Evolutionary conservation across 2,797 vertebrate species (phyloP).

Genomic region (Sebastes kiyomatsui): DNA sequence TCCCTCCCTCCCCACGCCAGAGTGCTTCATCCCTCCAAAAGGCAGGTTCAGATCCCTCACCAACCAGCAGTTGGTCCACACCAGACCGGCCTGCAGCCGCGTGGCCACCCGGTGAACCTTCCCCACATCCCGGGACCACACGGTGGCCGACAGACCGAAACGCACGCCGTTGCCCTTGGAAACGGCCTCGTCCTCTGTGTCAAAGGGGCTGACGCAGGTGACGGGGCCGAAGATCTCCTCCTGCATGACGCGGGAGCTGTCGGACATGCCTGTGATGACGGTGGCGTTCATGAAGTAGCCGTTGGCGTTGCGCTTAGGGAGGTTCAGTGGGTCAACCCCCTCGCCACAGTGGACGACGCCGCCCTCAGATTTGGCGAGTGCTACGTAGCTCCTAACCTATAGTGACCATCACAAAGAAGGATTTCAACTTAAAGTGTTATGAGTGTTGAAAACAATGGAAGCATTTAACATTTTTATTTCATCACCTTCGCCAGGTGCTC

Average conservation of each 20-base stretch:
- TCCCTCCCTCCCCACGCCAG: conserved; percentile 94
- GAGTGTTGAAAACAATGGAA: not conserved
- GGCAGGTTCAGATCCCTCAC: conserved; percentile 95
- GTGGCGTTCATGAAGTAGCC: conserved; percentile 96
- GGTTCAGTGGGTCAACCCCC: conserved; percentile 85
- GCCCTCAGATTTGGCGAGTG: conserved; percentile 88
- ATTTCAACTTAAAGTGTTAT: not conserved
- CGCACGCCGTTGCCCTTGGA: conserved; percentile 88
- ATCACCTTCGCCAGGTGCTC: conserved; percentile 93
- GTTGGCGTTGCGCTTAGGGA: conserved; percentile 81
- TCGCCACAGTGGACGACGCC: conserved; percentile 91
- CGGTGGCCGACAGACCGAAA: conserved; percentile 89
- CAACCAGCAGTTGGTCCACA: conserved; percentile 99
- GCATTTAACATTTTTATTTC: not conserved
- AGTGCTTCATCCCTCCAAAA: conserved; percentile 96
- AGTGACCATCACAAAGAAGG: not conserved
- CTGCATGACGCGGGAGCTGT: conserved; percentile 92
- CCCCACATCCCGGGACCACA: conserved; percentile 91
- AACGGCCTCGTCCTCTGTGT: conserved; percentile 92
- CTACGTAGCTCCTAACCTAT: conserved; percentile 90
- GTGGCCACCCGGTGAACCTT: conserved; percentile 88
- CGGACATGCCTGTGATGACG: conserved; percentile 86
- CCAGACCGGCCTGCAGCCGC: conserved; percentile 88
- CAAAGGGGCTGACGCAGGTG: conserved; percentile 90
- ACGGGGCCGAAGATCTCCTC: conserved; percentile 99